Percentiles rank a stretch among this genome's conserved stretches.
phyloP scores from a whole-genome alignment of 2,797 vertebrate genomes.

The Nyctalus aviator region DNA sequence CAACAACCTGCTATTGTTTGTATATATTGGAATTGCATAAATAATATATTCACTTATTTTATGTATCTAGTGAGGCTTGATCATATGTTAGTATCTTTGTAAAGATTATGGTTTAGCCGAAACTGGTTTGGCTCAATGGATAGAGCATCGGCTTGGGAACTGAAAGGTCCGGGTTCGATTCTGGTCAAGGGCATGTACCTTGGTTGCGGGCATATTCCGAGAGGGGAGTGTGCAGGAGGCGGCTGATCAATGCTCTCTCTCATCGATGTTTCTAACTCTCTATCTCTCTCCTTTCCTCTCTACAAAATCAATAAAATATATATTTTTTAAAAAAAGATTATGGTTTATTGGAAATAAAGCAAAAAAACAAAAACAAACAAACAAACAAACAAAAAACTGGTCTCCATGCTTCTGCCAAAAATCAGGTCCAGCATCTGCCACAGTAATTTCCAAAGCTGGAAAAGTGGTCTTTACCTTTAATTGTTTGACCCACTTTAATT shows the following conservation, averaged over 20 bases:
- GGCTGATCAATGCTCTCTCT: too few relatives aligned
- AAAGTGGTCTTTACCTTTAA: conserved; percentile 71
- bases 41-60: background rate
- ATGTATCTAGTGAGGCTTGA: background rate
- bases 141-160: too few relatives aligned
- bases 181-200: too few relatives aligned
- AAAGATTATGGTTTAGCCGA: conserved; percentile 42
- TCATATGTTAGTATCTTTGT: background rate
- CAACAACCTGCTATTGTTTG: conserved; percentile 40
- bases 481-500: conserved; percentile 64
- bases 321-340: too few relatives aligned
- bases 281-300: too few relatives aligned
- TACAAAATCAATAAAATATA: too few relatives aligned
- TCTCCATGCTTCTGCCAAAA: conserved; percentile 60
- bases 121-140: too few relatives aligned
- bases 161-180: too few relatives aligned
- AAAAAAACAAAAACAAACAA: conserved; percentile 54
- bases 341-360: conserved; percentile 57
- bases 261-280: too few relatives aligned
- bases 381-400: conserved; percentile 18
- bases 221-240: too few relatives aligned
- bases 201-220: too few relatives aligned
- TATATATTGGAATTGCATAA: conserved; percentile 9
- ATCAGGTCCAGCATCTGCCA: conserved; percentile 75
- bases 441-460: conserved; percentile 67